Evolutionary conservation across 2,113 vertebrate genomes (phyloP), one percentile per base, ranked within the genome.

Genomic region (Eptesicus fuscus): DNA sequence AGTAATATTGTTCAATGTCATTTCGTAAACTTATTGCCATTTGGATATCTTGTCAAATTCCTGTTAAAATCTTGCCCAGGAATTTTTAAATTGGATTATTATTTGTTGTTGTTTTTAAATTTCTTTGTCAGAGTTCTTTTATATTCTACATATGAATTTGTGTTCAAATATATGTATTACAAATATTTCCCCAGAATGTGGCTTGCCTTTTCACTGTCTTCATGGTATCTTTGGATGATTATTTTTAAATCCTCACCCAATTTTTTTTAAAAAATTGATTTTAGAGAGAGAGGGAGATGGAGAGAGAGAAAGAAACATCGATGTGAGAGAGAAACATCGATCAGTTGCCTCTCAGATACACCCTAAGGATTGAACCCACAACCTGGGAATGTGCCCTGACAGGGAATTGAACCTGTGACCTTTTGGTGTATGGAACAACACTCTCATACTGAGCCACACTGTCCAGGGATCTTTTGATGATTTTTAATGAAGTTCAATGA

Each of bases 1-100:
- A 90, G 40, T 93, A 87, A 44, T 95, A 17, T 49, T 83, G 35
- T 74, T 90, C 71, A 88, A 71, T 95, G 35, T 28, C n/a, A 44
- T 82, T 89, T 94, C 18, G 85, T 69, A 42, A 51, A 49, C 40
- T 77, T 87, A 69, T 0, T 61, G 69, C 20, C 53, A 90, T 37
- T 87, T 89, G 1, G 18, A 44, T 90, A 61, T 28, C 87, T 84
- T 83, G 13, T 79, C 71, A 95, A 90, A 51, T 92, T 35, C 35
- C 32, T 88, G 10, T 95, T 95, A 63, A 93, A 83, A 23, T 83
- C 10, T 80, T 79, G 22, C 17, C 17, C 5, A n/a, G n/a, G n/a
- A n/a, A n/a, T 71, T 92, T 90, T 90, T 88, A 37, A 90, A 9
- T 90, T 94, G 28, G 5, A 49, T 69, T 73, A 13, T 71, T 23